A percentile compares a stretch with the other conserved stretches of the same genome.
Evolutionary conservation across 2,113 vertebrate species (phyloP).

Genomic region (Lagenorhynchus albirostris): DNA sequence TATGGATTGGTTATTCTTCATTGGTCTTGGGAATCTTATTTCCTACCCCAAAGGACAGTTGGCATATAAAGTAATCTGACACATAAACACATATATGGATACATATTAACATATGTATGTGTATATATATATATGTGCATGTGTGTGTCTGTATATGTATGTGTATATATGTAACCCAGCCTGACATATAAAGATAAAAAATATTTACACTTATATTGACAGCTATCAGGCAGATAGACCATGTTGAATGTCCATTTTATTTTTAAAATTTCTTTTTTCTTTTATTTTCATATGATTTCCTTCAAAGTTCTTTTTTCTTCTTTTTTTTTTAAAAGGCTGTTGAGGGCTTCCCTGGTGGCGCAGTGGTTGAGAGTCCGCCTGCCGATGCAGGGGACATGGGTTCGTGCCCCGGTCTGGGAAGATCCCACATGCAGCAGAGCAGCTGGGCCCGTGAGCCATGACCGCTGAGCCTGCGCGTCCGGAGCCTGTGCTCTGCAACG

Average conservation of each 20-base stretch:
- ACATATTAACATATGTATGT: neutral
- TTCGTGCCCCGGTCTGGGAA: too few relatives aligned
- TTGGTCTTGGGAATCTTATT: neutral
- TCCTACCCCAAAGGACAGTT: neutral
- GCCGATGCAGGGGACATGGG: too few relatives aligned
- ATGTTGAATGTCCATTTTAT: neutral
- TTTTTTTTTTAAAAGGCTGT: neutral
- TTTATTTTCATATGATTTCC: constrained; percentile 25
- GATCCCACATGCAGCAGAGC: fast-evolving
- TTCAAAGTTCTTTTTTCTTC: neutral
- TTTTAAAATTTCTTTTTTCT: neutral
- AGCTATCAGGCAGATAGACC: neutral
- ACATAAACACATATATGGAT: neutral
- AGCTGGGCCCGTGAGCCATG: too few relatives aligned
- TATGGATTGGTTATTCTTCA: neutral
- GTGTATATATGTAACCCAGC: neutral
- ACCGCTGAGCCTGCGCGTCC: too few relatives aligned
- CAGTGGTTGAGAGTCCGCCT: too few relatives aligned
- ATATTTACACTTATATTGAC: neutral
- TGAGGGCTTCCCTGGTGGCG: neutral
- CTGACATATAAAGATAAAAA: neutral
- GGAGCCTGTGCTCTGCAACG: too few relatives aligned
- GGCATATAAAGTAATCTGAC: neutral
- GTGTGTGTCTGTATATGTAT: neutral
- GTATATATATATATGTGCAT: neutral